These are phyloP conservation scores for Nesoenas mayeri DNA, from an alignment of 2,113 vertebrate genomes.

Conservation along the genomic window DNA sequence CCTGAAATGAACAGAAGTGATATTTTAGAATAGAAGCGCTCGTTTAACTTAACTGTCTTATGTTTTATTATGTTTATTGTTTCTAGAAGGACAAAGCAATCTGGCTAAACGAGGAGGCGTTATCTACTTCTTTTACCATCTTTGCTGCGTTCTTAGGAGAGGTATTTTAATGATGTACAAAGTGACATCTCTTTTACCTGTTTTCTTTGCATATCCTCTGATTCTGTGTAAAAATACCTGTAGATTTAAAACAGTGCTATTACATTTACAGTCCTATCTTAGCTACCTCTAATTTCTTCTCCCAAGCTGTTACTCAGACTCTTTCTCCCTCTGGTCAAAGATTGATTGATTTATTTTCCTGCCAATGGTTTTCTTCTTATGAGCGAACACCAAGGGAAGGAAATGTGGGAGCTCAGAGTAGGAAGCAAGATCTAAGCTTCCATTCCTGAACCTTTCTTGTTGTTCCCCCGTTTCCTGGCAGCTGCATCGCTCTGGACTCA, in stretches of 20 bases:
- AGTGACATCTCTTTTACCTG: neutral
- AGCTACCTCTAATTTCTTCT: neutral
- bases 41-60: neutral
- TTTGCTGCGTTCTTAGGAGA: neutral
- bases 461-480: conserved; percentile 49
- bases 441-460: conserved; percentile 34
- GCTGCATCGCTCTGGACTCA: neutral
- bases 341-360: neutral
- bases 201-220: neutral
- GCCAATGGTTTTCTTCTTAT: conserved; percentile 9
- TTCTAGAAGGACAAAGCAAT: neutral
- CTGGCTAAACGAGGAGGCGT: neutral
- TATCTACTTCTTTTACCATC: neutral
- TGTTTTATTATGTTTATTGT: neutral
- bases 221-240: neutral
- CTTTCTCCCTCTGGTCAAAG: neutral
- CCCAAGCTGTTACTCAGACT: neutral
- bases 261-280: neutral
- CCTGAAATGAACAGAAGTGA: neutral
- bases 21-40: neutral
- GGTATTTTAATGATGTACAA: neutral
- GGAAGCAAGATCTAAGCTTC: conserved; percentile 44
- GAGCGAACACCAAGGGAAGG: conserved; percentile 11
- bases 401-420: conserved; percentile 48
- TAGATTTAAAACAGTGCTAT: neutral